Evolutionary conservation across 35 echinoderm and acorn worm species (phyloP), one percentile per base, ranked within the genome.

Genomic region (Apostichopus parvimensis): DNA sequence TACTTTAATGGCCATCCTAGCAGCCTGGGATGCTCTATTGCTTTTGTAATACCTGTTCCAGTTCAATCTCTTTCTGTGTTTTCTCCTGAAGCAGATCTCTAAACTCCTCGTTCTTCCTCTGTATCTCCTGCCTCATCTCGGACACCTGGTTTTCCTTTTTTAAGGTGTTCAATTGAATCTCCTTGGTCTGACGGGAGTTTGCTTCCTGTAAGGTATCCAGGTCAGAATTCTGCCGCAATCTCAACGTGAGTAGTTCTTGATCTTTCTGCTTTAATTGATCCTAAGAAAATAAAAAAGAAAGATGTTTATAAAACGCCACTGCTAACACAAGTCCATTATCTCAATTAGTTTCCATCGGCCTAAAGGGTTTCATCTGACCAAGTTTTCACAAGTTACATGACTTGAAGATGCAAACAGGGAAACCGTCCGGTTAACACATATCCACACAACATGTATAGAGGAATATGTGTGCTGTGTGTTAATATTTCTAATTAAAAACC

Each of bases 181-280:
- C 95, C 90, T 94, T 96, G 53, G 91, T 68, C 77, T 96, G 92
- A 54, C 85, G 94, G 6, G 90, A 83, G 12, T 93, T 86, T 62
- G 91, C 92, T 58, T 96, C 92, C n/a, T 96, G 95, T 23, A 93
- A 55, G 13, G 28, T 93, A 53, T 94, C 95, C 23, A 96, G 73
- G 22, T 96, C 92, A 17, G 95, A 90, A 10, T 79, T 79, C 90
- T 96, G 92, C 13, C 87, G 34, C 60, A 96, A 83, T 65, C 90
- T 80, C 56, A 96, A 54, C 21, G 28, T 78, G 9, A 91, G 45
- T 73, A 96, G 90, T 79, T 96, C 89, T 12, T 80, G 92, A 23
- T 96, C 95, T 83, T 96, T 96, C 77, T 96, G 92, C 1, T 56
- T 77, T 15, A 96, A 60, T 80, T 94, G 82, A 58, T 94, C 92